These are phyloP conservation scores for Heliconius ethilla DNA, from an alignment of 2,888 invertebrate genomes.

Conservation along the genomic window DNA sequence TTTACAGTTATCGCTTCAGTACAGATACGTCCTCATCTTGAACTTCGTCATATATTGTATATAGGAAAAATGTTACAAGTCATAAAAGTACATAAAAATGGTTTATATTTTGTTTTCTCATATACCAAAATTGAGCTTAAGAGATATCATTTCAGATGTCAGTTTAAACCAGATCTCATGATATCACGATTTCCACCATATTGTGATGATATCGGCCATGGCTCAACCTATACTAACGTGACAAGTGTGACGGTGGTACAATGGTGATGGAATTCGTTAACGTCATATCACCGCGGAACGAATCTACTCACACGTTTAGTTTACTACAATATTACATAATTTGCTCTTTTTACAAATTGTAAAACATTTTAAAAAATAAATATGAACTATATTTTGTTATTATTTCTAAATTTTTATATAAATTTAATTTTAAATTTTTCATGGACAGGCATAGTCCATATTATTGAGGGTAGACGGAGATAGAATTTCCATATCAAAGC, in stretches of 20 bases:
- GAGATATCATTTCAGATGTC: neutral
- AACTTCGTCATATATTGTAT: no score
- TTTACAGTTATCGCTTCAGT: no score
- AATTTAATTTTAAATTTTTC: no score
- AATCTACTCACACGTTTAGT: slow-evolving; percentile 36
- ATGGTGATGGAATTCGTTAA: slow-evolving; percentile 33
- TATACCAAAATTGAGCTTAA: neutral
- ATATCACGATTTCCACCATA: slow-evolving; percentile 21
- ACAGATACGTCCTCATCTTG: no score
- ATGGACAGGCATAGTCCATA: no score
- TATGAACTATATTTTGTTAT: neutral
- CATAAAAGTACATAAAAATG: no score
- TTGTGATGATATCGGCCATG: slow-evolving; percentile 19
- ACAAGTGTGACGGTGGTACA: slow-evolving; percentile 37
- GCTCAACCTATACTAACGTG: slow-evolving; percentile 16
- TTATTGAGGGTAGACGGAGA: no score
- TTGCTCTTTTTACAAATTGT: neutral
- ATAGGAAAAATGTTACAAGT: no score
- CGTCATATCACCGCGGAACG: slow-evolving; percentile 36
- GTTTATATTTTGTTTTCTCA: no score
- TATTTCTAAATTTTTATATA: neutral
- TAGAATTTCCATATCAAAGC: no score
- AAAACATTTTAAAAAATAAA: neutral
- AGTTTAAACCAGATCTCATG: slow-evolving; percentile 2
- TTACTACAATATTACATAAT: neutral